Conservation (phyloP, 2,888 invertebrate genomes). For the Aproaerema taeniolella region DNA sequence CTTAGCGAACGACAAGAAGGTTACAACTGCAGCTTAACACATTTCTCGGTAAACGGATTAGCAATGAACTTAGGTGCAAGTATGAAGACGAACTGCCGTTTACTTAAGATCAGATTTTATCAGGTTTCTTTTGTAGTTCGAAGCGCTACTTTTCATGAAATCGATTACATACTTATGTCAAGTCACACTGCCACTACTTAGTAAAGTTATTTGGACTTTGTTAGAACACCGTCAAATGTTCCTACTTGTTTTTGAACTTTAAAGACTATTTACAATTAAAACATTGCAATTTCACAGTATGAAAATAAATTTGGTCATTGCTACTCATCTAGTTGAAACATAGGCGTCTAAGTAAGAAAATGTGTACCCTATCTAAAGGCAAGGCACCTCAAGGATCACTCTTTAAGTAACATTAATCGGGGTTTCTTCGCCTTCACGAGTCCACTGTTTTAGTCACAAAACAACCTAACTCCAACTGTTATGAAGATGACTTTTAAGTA, state of each 20-base stretch:
- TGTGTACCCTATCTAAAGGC: slow-evolving; percentile 60
- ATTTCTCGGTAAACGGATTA: slow-evolving; percentile 42
- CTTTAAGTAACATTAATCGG: slow-evolving; percentile 76
- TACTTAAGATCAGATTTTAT: slow-evolving; percentile 15
- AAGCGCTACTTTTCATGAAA: slow-evolving; percentile 16
- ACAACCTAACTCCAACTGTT: slow-evolving; percentile 16
- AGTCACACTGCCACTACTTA: too few species aligned
- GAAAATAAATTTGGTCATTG: slow-evolving; percentile 42
- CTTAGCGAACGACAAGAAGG: too few species aligned
- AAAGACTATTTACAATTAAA: too few species aligned
- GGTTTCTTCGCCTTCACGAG: slow-evolving; percentile 30
- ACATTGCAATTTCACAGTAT: slow-evolving; percentile 18
- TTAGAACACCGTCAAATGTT: too few species aligned
- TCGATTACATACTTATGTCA: too few species aligned
- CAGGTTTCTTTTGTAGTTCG: slow-evolving; percentile 22
- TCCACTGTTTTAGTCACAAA: slow-evolving; percentile 14
- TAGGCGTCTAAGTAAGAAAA: slow-evolving; percentile 68
- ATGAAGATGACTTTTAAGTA: slow-evolving; percentile 5
- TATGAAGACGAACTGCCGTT: slow-evolving; percentile 21
- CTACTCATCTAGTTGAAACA: slow-evolving; percentile 42
- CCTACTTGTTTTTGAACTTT: too few species aligned
- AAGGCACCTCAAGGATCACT: slow-evolving; percentile 54
- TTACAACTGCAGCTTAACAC: slow-evolving; percentile 26
- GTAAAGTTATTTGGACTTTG: too few species aligned
- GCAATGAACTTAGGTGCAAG: slow-evolving; percentile 33